These are phyloP conservation scores for Labeo calbasu DNA, from an alignment of 2,797 vertebrate genomes.

Conservation along the genomic window DNA sequence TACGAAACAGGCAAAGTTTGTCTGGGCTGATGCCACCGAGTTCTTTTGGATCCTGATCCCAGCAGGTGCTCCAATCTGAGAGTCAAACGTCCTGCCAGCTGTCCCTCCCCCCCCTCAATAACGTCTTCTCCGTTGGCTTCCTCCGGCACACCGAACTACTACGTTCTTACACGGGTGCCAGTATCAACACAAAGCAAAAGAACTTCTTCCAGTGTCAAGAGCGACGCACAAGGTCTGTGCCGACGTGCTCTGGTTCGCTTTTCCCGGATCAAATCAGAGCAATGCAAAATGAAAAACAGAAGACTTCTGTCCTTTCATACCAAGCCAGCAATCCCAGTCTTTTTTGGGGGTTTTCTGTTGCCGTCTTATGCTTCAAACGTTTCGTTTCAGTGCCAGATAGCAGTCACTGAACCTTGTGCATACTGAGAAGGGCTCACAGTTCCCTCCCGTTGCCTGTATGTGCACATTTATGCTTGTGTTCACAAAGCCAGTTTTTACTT, in stretches of 20 bases:
- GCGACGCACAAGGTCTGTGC: constrained; percentile 18
- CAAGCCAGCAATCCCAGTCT: constrained; percentile 69
- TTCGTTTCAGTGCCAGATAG: constrained; percentile 78
- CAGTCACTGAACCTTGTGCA: constrained; percentile 85
- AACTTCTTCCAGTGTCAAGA: constrained; percentile 64
- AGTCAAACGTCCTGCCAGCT: constrained; percentile 55
- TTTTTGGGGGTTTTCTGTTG: constrained; percentile 70
- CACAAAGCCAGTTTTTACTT: constrained; percentile 67
- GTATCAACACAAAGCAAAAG: constrained; percentile 61
- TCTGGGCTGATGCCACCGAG: constrained; percentile 62
- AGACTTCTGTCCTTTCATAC: constrained; percentile 67
- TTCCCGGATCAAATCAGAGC: constrained; percentile 39
- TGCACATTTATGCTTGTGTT: constrained; percentile 74
- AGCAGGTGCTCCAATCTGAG: constrained; percentile 66
- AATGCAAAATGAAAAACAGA: constrained; percentile 62
- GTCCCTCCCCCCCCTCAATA: constrained; percentile 61
- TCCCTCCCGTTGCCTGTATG: constrained; percentile 65
- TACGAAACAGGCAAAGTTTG: constrained; percentile 77
- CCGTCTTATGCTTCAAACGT: constrained; percentile 75
- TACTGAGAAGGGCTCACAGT: constrained; percentile 73
- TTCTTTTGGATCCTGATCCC: constrained; percentile 62
- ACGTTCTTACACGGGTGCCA: constrained; percentile 63
- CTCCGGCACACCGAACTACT: constrained; percentile 42
- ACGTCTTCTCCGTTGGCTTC: constrained; percentile 7
- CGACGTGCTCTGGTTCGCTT: constrained; percentile 44